Percentiles rank a stretch among this genome's conserved stretches.
These are phyloP conservation scores for Habrosyne pyritoides DNA, from an alignment of 2,888 invertebrate genomes.

Conservation along the genomic window DNA sequence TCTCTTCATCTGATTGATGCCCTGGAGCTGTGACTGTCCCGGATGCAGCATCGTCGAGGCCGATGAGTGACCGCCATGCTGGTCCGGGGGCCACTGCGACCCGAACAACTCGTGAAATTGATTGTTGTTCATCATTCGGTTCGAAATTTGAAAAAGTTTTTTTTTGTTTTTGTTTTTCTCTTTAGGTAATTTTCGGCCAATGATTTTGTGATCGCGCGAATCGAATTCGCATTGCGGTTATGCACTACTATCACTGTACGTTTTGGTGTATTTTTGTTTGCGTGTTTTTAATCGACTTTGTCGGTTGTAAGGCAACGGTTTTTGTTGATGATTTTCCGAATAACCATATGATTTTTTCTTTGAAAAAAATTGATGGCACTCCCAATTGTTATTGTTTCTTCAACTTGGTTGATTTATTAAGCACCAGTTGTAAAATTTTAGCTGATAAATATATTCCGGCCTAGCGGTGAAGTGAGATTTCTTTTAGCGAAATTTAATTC, in stretches of 20 bases:
- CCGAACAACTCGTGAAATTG: conserved; percentile 80
- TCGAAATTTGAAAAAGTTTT: conserved; percentile 39
- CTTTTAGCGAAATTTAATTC: conserved; percentile 79
- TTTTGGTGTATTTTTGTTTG: conserved; percentile 46
- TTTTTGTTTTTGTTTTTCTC: conserved; percentile 25
- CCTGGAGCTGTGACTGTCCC: conserved; percentile 51
- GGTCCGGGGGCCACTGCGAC: conserved; percentile 81
- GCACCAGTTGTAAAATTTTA: conserved; percentile 58
- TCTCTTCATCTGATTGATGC: conserved; percentile 68
- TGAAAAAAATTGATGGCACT: conserved; percentile 72
- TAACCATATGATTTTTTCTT: conserved; percentile 67
- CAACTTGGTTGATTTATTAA: conserved; percentile 69
- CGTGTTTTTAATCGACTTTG: conserved; percentile 64
- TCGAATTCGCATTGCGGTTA: conserved; percentile 73
- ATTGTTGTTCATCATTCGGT: conserved; percentile 69
- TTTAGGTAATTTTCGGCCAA: conserved; percentile 69
- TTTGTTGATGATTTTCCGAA: conserved; percentile 31
- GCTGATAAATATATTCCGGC: conserved; percentile 77
- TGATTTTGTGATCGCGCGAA: conserved; percentile 55
- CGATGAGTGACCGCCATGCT: conserved; percentile 75
- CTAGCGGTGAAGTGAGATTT: conserved; percentile 73
- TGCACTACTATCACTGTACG: conserved; percentile 64
- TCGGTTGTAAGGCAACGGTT: conserved; percentile 74
- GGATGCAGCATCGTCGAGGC: conserved; percentile 77
- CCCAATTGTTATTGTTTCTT: conserved; percentile 43